Conservation (phyloP, 2,797 vertebrate genomes). For the Falco berigora region DNA sequence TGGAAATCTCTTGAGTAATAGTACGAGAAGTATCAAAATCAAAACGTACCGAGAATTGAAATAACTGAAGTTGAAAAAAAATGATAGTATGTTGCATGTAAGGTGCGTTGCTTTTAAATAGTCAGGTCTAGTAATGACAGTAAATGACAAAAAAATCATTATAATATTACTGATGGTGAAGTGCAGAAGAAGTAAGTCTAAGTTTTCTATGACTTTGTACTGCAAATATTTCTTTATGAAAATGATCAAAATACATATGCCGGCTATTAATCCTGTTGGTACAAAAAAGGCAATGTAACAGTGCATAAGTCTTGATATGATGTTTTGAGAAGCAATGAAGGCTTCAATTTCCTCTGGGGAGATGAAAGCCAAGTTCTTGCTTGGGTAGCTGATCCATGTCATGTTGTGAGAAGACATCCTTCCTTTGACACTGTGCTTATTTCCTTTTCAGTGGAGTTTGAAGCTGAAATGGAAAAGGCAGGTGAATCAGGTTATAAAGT, state of each 20-base stretch:
- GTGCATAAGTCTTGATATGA: constrained; percentile 74
- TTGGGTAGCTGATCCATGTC: constrained; percentile 65
- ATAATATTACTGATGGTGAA: constrained; percentile 75
- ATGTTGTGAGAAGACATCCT: constrained; percentile 58
- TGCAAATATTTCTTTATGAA: constrained; percentile 68
- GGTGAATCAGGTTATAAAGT: background rate
- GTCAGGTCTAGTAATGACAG: constrained; percentile 64
- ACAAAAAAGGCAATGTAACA: constrained; percentile 69
- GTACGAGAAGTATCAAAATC: constrained; percentile 54
- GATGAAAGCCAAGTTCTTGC: background rate
- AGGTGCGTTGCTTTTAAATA: constrained; percentile 65
- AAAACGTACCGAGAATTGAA: constrained; percentile 70
- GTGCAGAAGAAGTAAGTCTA: constrained; percentile 69
- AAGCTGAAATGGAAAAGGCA: constrained; percentile 1
- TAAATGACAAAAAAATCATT: constrained; percentile 77
- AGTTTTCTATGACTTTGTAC: constrained; percentile 35
- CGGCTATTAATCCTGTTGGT: constrained; percentile 65
- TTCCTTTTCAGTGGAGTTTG: background rate
- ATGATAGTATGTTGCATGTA: constrained; percentile 73
- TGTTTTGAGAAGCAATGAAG: constrained; percentile 63
- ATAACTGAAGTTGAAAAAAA: constrained; percentile 74
- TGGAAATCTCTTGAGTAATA: constrained; percentile 48
- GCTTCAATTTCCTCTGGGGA: background rate
- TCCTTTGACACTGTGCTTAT: background rate
- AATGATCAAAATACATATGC: constrained; percentile 69